Conservation (phyloP, 2,888 invertebrate species). For the Ellobium chinense region DNA sequence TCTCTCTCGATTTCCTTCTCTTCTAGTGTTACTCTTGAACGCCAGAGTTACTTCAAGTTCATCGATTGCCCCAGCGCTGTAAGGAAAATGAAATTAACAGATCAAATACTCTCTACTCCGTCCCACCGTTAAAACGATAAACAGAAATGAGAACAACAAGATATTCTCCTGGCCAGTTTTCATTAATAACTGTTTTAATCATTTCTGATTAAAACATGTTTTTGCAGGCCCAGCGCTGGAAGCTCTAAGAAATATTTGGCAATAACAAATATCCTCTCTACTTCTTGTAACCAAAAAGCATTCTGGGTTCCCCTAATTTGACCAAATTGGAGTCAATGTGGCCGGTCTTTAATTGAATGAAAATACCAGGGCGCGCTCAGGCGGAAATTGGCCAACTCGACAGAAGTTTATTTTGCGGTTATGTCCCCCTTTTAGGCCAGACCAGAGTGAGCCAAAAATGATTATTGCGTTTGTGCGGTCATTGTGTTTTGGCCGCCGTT, state of each 20-base stretch:
- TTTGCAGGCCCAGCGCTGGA: background rate
- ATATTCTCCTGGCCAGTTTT: background rate
- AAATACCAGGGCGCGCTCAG: slow-evolving; percentile 23
- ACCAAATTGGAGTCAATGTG: slow-evolving; percentile 29
- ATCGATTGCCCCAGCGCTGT: background rate
- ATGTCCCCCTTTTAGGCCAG: background rate
- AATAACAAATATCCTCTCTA: slow-evolving; percentile 10
- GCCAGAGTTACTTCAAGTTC: no score
- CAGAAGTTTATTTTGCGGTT: slow-evolving; percentile 40
- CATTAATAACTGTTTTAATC: background rate
- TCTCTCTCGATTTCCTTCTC: no score
- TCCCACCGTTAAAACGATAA: background rate
- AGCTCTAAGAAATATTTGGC: slow-evolving; percentile 26
- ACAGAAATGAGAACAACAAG: background rate
- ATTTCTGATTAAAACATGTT: slow-evolving; percentile 35
- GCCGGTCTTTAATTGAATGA: slow-evolving; percentile 34
- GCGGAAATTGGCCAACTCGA: slow-evolving; percentile 44
- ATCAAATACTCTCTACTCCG: background rate
- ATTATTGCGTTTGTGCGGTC: slow-evolving; percentile 4
- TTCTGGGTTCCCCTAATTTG: slow-evolving; percentile 30
- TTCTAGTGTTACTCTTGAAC: no score
- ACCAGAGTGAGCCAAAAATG: slow-evolving; percentile 16
- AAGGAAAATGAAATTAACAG: background rate
- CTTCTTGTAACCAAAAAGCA: slow-evolving; percentile 5
- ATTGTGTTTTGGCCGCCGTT: background rate